Conservation (phyloP, 2,888 invertebrate genomes). For the Limenitis camilla region DNA sequence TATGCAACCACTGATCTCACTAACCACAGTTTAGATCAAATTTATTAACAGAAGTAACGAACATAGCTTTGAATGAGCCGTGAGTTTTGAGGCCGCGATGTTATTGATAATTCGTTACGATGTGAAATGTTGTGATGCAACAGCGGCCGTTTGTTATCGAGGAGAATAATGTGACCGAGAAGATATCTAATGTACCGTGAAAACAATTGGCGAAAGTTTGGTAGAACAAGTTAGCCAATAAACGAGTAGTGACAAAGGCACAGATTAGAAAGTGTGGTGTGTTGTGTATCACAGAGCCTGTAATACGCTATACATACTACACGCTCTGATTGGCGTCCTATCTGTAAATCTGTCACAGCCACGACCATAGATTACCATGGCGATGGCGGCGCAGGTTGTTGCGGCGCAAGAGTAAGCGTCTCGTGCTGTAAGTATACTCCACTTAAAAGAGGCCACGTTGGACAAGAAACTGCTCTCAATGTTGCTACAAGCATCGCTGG, state of each 20-base stretch:
- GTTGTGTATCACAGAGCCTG: slow-evolving; percentile 64
- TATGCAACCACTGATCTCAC: slow-evolving; percentile 42
- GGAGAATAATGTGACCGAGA: slow-evolving; percentile 40
- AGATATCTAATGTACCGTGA: slow-evolving; percentile 66
- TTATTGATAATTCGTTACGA: slow-evolving; percentile 18
- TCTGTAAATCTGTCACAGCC: slow-evolving; percentile 64
- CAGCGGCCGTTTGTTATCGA: slow-evolving; percentile 50
- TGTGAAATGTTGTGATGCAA: slow-evolving; percentile 44
- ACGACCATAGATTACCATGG: slow-evolving; percentile 29
- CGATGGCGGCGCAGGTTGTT: slow-evolving; percentile 23
- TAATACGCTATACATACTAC: slow-evolving; percentile 60
- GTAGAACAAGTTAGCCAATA: slow-evolving; percentile 65
- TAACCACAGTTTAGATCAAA: slow-evolving; percentile 56
- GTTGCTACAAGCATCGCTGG: slow-evolving; percentile 14
- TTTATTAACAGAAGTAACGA: slow-evolving; percentile 20
- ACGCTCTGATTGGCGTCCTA: slow-evolving; percentile 72
- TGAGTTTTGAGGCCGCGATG: slow-evolving; percentile 22
- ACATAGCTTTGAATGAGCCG: slow-evolving; percentile 13
- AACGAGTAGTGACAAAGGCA: slow-evolving; percentile 67
- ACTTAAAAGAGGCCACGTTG: slow-evolving; percentile 13
- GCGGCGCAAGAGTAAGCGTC: slow-evolving; percentile 11
- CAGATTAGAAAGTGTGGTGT: slow-evolving; percentile 73
- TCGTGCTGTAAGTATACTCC: slow-evolving; percentile 14
- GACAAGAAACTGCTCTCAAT: slow-evolving; percentile 19
- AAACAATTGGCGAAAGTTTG: slow-evolving; percentile 74